Percentiles rank a stretch among this genome's conserved stretches.
These are phyloP conservation scores for Sthenelais limicola DNA, from an alignment of 2,888 invertebrate genomes.

Conservation along the genomic window DNA sequence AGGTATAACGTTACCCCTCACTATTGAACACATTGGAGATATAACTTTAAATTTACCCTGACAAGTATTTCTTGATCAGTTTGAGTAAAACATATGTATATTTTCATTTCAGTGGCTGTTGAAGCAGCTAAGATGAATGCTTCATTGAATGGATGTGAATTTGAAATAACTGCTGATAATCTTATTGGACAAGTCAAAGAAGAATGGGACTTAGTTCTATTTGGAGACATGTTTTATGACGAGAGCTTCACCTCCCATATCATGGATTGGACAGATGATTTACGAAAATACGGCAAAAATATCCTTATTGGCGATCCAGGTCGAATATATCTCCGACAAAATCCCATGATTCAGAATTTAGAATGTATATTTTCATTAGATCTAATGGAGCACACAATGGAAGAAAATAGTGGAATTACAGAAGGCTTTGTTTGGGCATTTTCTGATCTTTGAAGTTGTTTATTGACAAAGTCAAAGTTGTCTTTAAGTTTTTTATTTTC, in stretches of 20 bases:
- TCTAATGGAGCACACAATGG: slow-evolving; percentile 50
- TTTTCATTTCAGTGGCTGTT: slow-evolving; percentile 60
- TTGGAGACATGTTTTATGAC: slow-evolving; percentile 83
- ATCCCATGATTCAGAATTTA: slow-evolving; percentile 55
- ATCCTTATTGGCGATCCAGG: slow-evolving; percentile 68
- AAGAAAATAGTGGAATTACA: slow-evolving; percentile 61
- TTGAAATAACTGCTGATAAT: slow-evolving; percentile 78
- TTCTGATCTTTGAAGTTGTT: too few species aligned
- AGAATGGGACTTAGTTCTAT: slow-evolving; percentile 77
- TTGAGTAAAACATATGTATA: too few species aligned
- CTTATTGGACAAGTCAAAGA: slow-evolving; percentile 56
- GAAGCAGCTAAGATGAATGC: slow-evolving; percentile 65
- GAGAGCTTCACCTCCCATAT: slow-evolving; percentile 59
- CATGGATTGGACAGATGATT: slow-evolving; percentile 54
- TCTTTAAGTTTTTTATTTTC: too few species aligned
- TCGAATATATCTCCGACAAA: slow-evolving; percentile 54
- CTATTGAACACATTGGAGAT: too few species aligned
- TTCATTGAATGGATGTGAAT: slow-evolving; percentile 55
- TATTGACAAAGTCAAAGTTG: too few species aligned
- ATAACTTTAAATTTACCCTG: too few species aligned
- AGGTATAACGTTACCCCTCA: too few species aligned
- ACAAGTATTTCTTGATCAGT: too few species aligned
- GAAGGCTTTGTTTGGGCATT: slow-evolving; percentile 58
- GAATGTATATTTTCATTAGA: slow-evolving; percentile 53
- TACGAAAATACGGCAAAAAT: slow-evolving; percentile 48